These are phyloP conservation scores for Automeris io DNA, from an alignment of 2,888 invertebrate genomes.

Conservation along the genomic window DNA sequence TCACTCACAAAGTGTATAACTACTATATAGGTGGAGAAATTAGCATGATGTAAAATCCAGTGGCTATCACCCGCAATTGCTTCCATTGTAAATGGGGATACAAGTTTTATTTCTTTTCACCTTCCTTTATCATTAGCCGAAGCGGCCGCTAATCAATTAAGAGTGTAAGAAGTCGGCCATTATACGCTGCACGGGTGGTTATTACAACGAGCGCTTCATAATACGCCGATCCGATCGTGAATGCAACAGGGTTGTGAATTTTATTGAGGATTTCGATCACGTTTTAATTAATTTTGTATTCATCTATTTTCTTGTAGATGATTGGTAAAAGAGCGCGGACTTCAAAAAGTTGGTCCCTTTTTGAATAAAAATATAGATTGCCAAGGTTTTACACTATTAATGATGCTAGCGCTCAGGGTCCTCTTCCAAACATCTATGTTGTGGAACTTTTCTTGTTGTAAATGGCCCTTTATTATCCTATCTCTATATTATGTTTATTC, in stretches of 20 bases:
- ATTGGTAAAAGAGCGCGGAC: too few species aligned
- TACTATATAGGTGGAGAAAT: constrained; percentile 7
- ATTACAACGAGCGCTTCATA: constrained; percentile 69
- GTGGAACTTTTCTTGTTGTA: too few species aligned
- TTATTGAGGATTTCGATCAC: constrained; percentile 60
- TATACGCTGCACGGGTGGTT: constrained; percentile 72
- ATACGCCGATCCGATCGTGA: constrained; percentile 73
- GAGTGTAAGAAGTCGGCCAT: constrained; percentile 76
- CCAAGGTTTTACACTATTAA: too few species aligned
- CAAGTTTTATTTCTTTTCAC: constrained; percentile 74
- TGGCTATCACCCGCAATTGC: constrained; percentile 53
- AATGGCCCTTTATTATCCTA: too few species aligned
- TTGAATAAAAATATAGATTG: too few species aligned
- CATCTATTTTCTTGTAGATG: constrained; percentile 34
- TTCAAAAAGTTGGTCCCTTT: too few species aligned
- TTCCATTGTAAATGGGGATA: constrained; percentile 65
- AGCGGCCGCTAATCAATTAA: constrained; percentile 78
- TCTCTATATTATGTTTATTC: too few species aligned
- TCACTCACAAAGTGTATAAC: constrained; percentile 21
- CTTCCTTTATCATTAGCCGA: constrained; percentile 76
- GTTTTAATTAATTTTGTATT: constrained; percentile 56
- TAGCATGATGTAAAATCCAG: constrained; percentile 33
- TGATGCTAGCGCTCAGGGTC: too few species aligned
- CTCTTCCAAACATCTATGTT: too few species aligned
- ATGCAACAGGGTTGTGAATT: constrained; percentile 72